phyloP scores from a whole-genome alignment of 2,888 invertebrate genomes.

The Synanthedon vespiformis region DNA sequence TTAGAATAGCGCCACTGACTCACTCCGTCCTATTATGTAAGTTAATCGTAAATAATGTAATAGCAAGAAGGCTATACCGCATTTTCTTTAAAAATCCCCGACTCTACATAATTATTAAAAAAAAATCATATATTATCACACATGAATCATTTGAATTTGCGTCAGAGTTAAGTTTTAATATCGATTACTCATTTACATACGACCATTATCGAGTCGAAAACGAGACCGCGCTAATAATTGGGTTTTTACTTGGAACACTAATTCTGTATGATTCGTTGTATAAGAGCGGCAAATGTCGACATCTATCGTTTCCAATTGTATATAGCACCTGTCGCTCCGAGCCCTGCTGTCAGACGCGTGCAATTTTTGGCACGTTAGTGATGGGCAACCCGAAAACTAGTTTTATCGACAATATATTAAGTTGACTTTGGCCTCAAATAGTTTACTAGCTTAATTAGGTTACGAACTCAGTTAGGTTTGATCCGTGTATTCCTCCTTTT shows the following conservation, averaged over 20 bases:
- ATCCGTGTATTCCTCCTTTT: neutral
- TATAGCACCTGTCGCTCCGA: constrained; percentile 46
- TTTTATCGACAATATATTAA: no score
- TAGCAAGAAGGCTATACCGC: no score
- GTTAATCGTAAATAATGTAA: no score
- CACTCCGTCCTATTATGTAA: no score
- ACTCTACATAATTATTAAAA: no score
- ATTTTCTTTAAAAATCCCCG: no score
- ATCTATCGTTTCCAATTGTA: neutral
- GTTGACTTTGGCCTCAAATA: no score
- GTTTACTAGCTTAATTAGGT: no score
- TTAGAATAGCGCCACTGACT: no score
- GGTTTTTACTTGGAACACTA: constrained; percentile 19
- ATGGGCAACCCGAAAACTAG: constrained; percentile 3
- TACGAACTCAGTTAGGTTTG: no score
- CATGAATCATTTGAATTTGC: neutral
- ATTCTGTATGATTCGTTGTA: constrained; percentile 10
- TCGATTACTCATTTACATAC: constrained; percentile 10
- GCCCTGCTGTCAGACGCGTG: constrained; percentile 28
- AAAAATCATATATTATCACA: neutral
- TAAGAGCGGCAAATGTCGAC: constrained; percentile 6
- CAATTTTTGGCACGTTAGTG: constrained; percentile 7
- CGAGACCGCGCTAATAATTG: constrained; percentile 20
- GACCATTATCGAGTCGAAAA: constrained; percentile 19
- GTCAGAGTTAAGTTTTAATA: neutral